Evolutionary conservation across 2,888 invertebrate genomes (phyloP).

Genomic region (Leucozona laternaria): DNA sequence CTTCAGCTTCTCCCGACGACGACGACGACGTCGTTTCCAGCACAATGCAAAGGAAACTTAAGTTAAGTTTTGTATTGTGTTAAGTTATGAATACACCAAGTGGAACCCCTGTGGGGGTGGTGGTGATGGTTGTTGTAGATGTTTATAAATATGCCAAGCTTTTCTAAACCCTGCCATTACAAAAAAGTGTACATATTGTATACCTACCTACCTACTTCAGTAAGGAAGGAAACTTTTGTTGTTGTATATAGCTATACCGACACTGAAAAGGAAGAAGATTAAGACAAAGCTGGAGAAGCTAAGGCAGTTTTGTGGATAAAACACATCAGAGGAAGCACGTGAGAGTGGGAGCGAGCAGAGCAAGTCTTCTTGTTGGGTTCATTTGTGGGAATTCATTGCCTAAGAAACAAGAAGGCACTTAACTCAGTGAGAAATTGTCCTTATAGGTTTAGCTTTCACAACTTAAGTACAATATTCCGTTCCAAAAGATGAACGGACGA

Average conservation of each 20-base stretch:
- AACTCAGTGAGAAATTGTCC: slow-evolving; percentile 65
- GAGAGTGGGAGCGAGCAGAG: slow-evolving; percentile 8
- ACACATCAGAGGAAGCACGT: background rate
- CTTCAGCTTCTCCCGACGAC: background rate
- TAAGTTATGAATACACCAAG: slow-evolving; percentile 73
- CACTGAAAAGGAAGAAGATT: slow-evolving; percentile 38
- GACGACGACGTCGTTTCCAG: background rate
- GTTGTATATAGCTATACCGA: too few species aligned
- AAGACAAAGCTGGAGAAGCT: slow-evolving; percentile 43
- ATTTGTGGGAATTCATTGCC: slow-evolving; percentile 71
- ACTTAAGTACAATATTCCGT: slow-evolving; percentile 28
- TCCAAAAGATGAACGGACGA: background rate
- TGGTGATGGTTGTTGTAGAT: background rate
- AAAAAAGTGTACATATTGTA: slow-evolving; percentile 42
- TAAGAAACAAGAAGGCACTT: slow-evolving; percentile 70
- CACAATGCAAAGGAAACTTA: slow-evolving; percentile 72
- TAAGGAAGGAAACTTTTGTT: slow-evolving; percentile 56
- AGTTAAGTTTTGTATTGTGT: slow-evolving; percentile 73
- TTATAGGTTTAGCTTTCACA: slow-evolving; percentile 47
- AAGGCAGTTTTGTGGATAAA: slow-evolving; percentile 45
- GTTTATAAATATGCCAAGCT: slow-evolving; percentile 28
- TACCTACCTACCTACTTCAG: background rate
- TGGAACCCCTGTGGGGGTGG: slow-evolving; percentile 40
- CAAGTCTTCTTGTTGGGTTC: slow-evolving; percentile 55
- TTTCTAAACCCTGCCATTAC: slow-evolving; percentile 53